Evolutionary conservation across 2,888 invertebrate species (phyloP), one percentile per base, ranked within the genome.

Genomic region (Macrosoma leucophasiata): DNA sequence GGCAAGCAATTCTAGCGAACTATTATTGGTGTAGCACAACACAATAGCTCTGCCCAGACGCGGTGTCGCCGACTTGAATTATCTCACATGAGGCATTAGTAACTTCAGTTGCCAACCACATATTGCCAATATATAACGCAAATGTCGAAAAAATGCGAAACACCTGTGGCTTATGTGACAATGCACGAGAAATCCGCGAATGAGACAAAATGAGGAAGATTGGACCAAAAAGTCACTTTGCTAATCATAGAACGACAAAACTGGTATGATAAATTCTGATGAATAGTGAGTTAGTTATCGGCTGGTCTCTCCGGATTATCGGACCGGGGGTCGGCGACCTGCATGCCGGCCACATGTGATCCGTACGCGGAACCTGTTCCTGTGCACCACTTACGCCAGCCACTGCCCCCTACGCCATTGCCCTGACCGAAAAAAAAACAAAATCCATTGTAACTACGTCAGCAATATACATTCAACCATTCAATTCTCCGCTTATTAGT

Each of bases 351-450:
- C 73, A 77, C 74, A 75, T 77, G 75, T 77, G 74, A 69, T 74
- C 70, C 59, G 62, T 59, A 61, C 63, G 56, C 67, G 67, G 74
- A 81, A 78, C 72, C 79, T 55, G 62, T 81, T 81, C 75, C 67
- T 58, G 61, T 70, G 62, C 65, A 68, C 72, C 64, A 76, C 71
- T 71, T 71, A 57, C 54, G 56, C 52, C 54, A 50, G 51, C 34
- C 29, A 24, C 55, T 58, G 62, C 50, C 60, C 62, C 58, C 47
- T 34, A 44, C 21, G 40, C 43, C 45, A 51, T 48, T 40, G 47
- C 39, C 45, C 47, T 46, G 59, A 54, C 50, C 48, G 44, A 38
- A 36, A 33, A 37, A 39, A 32, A 30, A 38, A 36, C 36, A 37
- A 39, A 32, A 30, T 28, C 26, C 23, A 36, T 36, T 37, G 33